Conservation (phyloP, 2,113 vertebrate genomes). For the Oncorhynchus tshawytscha region DNA sequence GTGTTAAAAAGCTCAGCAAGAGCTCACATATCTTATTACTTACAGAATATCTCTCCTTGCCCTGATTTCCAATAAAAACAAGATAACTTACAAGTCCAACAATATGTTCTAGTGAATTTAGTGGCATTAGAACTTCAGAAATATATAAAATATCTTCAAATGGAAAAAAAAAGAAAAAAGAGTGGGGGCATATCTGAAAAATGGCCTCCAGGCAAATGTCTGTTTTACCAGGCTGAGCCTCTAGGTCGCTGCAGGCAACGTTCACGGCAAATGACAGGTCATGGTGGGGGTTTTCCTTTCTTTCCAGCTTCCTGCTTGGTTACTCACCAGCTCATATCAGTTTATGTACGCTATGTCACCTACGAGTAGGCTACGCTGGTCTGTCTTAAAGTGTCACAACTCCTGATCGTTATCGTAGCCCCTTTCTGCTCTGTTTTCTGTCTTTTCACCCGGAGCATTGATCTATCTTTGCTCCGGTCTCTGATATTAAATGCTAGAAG, state of each 20-base stretch:
- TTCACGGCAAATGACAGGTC: constrained; percentile 73
- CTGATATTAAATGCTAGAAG: neutral
- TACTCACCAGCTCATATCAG: constrained; percentile 67
- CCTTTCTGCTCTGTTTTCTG: neutral
- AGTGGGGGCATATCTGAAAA: constrained; percentile 46
- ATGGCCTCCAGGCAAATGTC: constrained; percentile 74
- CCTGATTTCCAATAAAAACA: neutral
- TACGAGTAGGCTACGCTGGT: neutral
- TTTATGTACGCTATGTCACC: constrained; percentile 20
- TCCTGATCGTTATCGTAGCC: too few relatives aligned
- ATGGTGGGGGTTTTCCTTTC: constrained; percentile 61
- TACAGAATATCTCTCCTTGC: neutral
- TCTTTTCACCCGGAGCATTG: too few relatives aligned
- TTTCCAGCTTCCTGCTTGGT: constrained; percentile 26
- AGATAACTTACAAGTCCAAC: constrained; percentile 30
- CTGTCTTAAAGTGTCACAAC: too few relatives aligned
- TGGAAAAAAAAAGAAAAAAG: constrained; percentile 38
- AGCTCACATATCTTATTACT: too few relatives aligned
- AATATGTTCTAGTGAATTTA: constrained; percentile 39
- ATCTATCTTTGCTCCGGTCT: too few relatives aligned
- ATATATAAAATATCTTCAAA: too few relatives aligned
- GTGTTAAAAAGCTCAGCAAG: too few relatives aligned
- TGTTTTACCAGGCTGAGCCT: constrained; percentile 77
- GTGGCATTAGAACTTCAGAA: constrained; percentile 57
- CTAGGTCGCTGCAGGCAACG: constrained; percentile 76